phyloP scores from a whole-genome alignment of 2,113 vertebrate genomes.

The Rutilus rutilus region DNA sequence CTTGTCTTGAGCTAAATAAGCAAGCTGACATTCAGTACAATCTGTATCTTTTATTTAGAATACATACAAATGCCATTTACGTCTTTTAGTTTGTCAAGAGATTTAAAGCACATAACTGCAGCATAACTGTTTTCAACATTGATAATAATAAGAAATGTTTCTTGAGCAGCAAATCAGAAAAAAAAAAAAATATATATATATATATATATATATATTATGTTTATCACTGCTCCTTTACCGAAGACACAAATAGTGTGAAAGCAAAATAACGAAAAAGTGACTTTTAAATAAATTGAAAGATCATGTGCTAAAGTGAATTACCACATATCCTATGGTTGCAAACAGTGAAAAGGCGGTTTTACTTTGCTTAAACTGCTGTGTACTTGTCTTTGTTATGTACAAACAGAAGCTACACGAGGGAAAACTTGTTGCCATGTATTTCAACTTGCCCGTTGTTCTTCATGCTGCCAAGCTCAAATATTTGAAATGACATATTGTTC shows the following conservation, averaged over 20 bases:
- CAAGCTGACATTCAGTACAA: too few relatives aligned
- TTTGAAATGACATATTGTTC: conserved; percentile 25
- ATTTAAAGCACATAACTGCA: neutral
- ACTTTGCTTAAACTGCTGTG: neutral
- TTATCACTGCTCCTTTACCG: too few relatives aligned
- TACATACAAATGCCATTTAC: too few relatives aligned
- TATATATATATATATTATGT: too few relatives aligned
- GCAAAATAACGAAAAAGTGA: neutral
- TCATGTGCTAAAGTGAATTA: too few relatives aligned
- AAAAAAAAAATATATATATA: too few relatives aligned
- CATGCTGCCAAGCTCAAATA: conserved; percentile 8
- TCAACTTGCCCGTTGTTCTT: neutral
- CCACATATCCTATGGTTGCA: neutral
- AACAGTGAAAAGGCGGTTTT: neutral
- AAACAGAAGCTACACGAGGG: neutral
- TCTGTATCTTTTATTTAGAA: too few relatives aligned
- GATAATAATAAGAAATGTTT: neutral
- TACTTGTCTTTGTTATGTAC: neutral
- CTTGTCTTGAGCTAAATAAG: too few relatives aligned
- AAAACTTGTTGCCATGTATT: neutral
- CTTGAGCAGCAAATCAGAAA: neutral
- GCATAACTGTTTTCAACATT: neutral
- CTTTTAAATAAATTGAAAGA: neutral
- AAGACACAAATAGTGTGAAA: neutral
- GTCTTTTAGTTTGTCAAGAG: too few relatives aligned